A percentile compares a stretch with the other conserved stretches of the same genome.
Conservation (phyloP, 2,113 vertebrate species). For the Chlorocebus sabaeus region DNA sequence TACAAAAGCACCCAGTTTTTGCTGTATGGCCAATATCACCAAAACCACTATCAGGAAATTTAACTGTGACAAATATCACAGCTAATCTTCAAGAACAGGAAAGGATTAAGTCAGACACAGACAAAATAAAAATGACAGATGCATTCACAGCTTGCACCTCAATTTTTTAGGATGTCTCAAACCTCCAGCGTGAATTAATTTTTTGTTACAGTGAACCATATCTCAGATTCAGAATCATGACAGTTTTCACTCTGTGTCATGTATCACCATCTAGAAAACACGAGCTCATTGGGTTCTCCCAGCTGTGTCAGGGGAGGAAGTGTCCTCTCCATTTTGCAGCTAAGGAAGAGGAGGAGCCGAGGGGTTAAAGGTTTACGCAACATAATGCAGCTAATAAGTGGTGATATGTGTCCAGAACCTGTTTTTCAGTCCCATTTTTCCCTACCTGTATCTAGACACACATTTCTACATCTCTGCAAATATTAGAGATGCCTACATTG, state of each 20-base stretch:
- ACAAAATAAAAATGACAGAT: background rate
- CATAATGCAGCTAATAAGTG: background rate
- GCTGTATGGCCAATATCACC: background rate
- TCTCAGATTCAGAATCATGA: background rate
- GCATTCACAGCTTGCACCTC: background rate
- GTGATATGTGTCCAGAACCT: background rate
- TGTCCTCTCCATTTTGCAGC: background rate
- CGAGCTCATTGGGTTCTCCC: background rate
- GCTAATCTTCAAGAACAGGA: background rate
- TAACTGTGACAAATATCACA: background rate
- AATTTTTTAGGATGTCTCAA: background rate
- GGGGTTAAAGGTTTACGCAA: background rate
- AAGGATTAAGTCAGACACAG: background rate
- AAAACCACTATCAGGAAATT: background rate
- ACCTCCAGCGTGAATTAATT: background rate
- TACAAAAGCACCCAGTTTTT: background rate
- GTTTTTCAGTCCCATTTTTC: background rate
- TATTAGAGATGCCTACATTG: background rate
- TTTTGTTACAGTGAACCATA: background rate
- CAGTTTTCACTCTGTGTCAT: background rate
- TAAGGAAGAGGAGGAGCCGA: background rate
- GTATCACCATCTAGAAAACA: background rate
- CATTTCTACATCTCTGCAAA: background rate
- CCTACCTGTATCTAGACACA: background rate
- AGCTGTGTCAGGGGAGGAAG: background rate